phyloP scores from a whole-genome alignment of 2,888 invertebrate genomes.

The Habrosyne pyritoides region DNA sequence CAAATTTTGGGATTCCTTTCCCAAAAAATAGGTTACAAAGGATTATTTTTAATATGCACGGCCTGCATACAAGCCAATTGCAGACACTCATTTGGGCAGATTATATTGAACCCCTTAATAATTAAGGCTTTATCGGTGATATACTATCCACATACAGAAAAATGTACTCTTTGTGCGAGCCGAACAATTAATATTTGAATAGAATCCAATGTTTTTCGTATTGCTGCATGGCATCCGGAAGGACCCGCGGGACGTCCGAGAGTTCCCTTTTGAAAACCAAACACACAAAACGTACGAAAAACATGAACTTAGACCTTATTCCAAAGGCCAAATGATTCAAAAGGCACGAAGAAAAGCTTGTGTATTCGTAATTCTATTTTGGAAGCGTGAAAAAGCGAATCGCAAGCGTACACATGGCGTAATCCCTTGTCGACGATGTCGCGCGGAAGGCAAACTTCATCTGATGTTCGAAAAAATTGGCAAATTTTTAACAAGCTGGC shows the following conservation, averaged over 20 bases:
- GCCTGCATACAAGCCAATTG: no score
- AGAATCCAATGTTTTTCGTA: slow-evolving; percentile 41
- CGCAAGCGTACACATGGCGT: slow-evolving; percentile 44
- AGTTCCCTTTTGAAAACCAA: slow-evolving; percentile 27
- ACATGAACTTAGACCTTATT: slow-evolving; percentile 25
- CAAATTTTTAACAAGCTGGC: background rate
- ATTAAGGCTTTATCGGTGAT: no score
- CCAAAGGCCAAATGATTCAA: slow-evolving; percentile 14
- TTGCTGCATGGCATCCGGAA: slow-evolving; percentile 27
- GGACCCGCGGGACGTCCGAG: slow-evolving; percentile 38
- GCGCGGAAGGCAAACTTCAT: slow-evolving; percentile 47
- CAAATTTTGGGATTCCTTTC: background rate
- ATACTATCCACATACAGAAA: no score
- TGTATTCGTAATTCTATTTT: slow-evolving; percentile 51
- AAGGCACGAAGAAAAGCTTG: slow-evolving; percentile 22
- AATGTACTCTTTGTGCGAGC: slow-evolving; percentile 7
- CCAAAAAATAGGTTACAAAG: background rate
- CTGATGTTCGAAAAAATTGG: slow-evolving; percentile 31
- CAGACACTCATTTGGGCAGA: no score
- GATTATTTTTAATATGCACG: background rate
- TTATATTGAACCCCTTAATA: no score
- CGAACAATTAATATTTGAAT: slow-evolving; percentile 44
- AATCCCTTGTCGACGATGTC: slow-evolving; percentile 51
- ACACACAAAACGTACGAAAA: slow-evolving; percentile 9
- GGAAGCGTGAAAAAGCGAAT: slow-evolving; percentile 51